phyloP scores from a whole-genome alignment of 2,113 vertebrate species.

The Rhynchomys soricoides region DNA sequence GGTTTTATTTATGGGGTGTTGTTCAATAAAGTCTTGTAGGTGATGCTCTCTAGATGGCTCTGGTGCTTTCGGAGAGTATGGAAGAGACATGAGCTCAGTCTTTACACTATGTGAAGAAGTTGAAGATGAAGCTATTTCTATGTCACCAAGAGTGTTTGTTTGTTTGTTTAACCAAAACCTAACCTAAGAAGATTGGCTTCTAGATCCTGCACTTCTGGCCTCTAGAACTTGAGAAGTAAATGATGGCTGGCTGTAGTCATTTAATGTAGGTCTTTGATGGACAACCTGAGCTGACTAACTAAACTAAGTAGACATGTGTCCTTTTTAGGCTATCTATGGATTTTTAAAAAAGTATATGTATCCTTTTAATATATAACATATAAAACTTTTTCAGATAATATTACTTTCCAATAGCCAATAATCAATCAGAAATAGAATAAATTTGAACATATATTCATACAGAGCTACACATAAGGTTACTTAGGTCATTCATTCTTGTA shows the following conservation, averaged over 20 bases:
- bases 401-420: background rate
- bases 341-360: background rate
- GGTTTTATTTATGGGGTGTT: background rate
- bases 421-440: background rate
- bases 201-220: background rate
- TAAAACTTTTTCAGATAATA: background rate
- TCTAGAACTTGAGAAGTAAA: background rate
- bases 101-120: background rate
- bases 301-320: background rate
- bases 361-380: background rate
- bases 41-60: background rate
- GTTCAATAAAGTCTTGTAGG: background rate
- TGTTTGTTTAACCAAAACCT: background rate
- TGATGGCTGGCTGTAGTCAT: background rate
- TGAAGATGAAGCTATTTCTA: background rate
- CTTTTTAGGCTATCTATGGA: background rate
- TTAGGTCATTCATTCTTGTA: background rate
- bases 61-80: background rate
- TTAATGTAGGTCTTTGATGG: background rate
- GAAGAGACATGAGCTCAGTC: background rate
- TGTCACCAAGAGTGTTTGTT: background rate
- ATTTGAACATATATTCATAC: background rate
- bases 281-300: background rate
- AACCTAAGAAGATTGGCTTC: background rate
- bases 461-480: background rate